Base-by-base conservation (phyloP, 2,888 invertebrate genomes). In the Coleophora flavipennella region DNA sequence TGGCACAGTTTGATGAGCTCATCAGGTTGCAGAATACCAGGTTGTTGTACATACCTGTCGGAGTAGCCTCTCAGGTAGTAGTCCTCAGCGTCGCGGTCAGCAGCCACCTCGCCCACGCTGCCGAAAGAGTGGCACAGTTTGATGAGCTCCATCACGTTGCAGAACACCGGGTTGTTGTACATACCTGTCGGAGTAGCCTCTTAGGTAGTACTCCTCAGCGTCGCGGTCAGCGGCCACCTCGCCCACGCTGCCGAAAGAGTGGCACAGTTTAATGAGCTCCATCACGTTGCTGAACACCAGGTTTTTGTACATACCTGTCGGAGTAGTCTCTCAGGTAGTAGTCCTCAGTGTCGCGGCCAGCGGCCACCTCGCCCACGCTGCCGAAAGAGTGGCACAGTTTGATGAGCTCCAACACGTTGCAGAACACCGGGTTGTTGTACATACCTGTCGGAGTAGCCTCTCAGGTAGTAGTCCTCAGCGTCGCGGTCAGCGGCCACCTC, bases 341-440 rank as follows among this genome's bases (percentile, higher is more conserved):
- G 33, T 76, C 72, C 44, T 83, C 81, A 0, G 68, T 67, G 7
- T 77, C 73, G 36, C 54, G 70, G 39, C 79, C 79, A 0, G 63
- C 62, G 48, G 79, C 86, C 0, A 68, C 63, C 45, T 72, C 67
- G 38, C 81, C 85, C 85, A 81, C 83, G 35, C 71, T 62, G 50
- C 89, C 89, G 65, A 91, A 91, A 25, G 88, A 85, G 51, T 89
- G 87, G 55, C 90, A 90, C 10, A 92, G 75, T 62, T 89, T 80
- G 46, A 90, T 74, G 45, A 90, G 71, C 54, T 88, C 80, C 80
- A n/a, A n/a, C 31, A 31, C 31, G 12, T 31, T 2, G 9, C 31
- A 8, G 2, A 1, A 3, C 8, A 33, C 8, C 33, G 28, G 8
- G 8, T 9, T 8, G 2, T 27, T 27, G n/a, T 20, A 39, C 41